Percentiles rank a stretch among this genome's conserved stretches.
phyloP scores from a whole-genome alignment of 2,797 vertebrate species.

The Schizopygopsis malacanthus region DNA sequence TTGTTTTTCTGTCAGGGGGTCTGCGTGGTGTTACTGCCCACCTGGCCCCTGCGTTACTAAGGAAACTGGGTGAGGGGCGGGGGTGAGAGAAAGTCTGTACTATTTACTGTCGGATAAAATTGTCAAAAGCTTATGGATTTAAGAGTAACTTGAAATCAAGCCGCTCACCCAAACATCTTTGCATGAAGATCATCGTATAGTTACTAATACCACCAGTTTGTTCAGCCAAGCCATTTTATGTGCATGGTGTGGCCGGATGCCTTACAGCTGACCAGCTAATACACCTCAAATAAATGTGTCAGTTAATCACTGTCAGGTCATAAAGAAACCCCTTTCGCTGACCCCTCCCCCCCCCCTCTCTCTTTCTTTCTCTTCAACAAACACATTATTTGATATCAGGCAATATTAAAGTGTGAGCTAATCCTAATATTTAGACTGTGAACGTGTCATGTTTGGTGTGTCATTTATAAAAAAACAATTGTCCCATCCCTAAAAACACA shows the following conservation, averaged over 20 bases:
- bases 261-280: constrained; percentile 11
- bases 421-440: constrained; percentile 34
- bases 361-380: neutral
- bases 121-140: neutral
- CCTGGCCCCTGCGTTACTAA: constrained; percentile 52
- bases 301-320: neutral
- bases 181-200: neutral
- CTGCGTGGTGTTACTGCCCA: constrained; percentile 55
- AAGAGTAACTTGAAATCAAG: neutral
- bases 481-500: constrained; percentile 28
- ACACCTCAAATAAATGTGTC: neutral
- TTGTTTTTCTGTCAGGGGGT: constrained; percentile 61
- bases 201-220: neutral
- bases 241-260: neutral
- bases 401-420: constrained; percentile 21
- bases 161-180: neutral
- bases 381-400: neutral
- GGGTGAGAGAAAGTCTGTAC: neutral
- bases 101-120: neutral
- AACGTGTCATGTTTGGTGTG: constrained; percentile 4
- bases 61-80: constrained; percentile 42
- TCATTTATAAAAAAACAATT: constrained; percentile 26
- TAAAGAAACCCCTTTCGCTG: constrained; percentile 1
- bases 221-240: neutral
- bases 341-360: neutral